Evolutionary conservation across 2,113 vertebrate genomes (phyloP), one percentile per base, ranked within the genome.

Genomic region (Mohoua ochrocephala): DNA sequence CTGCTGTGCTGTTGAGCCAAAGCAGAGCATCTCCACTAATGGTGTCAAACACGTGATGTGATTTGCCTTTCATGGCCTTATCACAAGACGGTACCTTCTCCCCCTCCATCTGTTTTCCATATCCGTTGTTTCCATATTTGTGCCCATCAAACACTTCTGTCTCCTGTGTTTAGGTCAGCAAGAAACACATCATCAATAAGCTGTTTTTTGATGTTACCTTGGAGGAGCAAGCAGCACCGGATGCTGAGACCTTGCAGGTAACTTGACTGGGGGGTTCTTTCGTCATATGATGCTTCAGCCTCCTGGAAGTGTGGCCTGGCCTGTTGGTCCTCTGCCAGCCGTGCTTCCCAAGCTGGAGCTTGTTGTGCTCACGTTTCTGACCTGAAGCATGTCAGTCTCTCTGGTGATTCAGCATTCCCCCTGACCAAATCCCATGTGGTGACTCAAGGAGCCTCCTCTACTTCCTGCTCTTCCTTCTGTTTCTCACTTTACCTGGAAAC

Each of bases 221-320:
- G 87, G 99, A 99, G 54, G 98, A 98, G 54, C 98, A 98, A 61
- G 80, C 57, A 11, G 42, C 81, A 11, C 96, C 95, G 2, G 99
- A 99, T 91, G 98, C 99, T 11, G 99, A 99, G 91, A 97, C 98
- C 79, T 97, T 99, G 81, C 99, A 99, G 99, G 99, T 99, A 98
- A 89, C 15, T 19, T 78, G 44, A 5, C 30, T 57, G 24, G 13
- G 24, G 13, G 28, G 37, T 52, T 95, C 39, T 70, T 85, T 42
- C 4, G 1, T 33, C 20, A 10, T 44, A 30, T 80, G 61, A 7
- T 47, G 24, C 52, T 87, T 64, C 50, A 41, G 35, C 37, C 11
- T 31, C 53, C 65, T 89, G 74, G 21, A 84, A 57, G 20, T 0
- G 1, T 14, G 35, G 44, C 35, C 57, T 59, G 45, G 11, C 37